Conservation (phyloP, 1,140 invertebrate genomes). For the Diabrotica virgifera region DNA sequence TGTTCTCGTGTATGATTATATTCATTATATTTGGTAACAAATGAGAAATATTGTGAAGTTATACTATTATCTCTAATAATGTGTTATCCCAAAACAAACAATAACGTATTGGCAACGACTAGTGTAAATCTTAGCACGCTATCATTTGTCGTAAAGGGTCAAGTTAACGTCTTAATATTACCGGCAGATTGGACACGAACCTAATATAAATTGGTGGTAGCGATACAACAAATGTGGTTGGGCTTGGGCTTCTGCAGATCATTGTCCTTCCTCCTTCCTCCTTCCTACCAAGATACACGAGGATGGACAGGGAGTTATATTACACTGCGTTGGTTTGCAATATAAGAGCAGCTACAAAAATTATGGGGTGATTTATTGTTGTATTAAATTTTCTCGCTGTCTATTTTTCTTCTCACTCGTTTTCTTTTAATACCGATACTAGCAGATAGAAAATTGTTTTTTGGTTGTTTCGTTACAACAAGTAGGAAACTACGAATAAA, state of each 20-base stretch:
- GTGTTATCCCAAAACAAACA: constrained; percentile 6
- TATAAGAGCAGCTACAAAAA: background rate
- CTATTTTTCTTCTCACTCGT: no score
- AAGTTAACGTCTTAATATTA: constrained; percentile 35
- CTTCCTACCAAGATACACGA: background rate
- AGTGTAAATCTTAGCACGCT: constrained; percentile 25
- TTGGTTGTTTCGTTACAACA: no score
- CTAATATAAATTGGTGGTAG: constrained; percentile 28
- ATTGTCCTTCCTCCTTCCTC: constrained; percentile 10
- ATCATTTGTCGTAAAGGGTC: constrained; percentile 28
- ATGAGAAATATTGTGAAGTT: no score
- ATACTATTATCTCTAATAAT: background rate
- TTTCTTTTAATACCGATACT: no score
- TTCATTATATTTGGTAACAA: no score
- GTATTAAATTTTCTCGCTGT: no score
- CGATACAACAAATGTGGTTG: constrained; percentile 5
- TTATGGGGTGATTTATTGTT: background rate
- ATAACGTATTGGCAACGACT: constrained; percentile 16
- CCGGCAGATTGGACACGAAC: constrained; percentile 35
- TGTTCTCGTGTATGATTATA: no score
- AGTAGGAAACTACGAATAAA: no score
- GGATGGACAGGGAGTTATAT: constrained; percentile 18
- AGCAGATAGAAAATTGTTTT: no score
- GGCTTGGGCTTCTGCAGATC: background rate
- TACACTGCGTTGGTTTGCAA: background rate